Conservation (phyloP, 2,797 vertebrate genomes). For the Sebastiscus albofasciatus region DNA sequence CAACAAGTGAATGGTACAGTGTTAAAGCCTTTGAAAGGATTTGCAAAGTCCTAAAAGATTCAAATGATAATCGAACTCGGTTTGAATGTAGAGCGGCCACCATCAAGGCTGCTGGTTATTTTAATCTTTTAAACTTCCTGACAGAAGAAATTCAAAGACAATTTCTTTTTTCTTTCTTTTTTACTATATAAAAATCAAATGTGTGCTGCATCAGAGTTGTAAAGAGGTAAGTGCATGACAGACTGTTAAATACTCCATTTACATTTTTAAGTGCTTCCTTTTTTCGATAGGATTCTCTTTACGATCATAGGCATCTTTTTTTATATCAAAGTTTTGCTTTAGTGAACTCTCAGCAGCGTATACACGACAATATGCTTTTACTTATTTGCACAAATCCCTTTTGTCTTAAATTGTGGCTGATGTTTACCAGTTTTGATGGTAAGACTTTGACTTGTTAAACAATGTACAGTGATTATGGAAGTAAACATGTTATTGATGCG, state of each 20-base stretch:
- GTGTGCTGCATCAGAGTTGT: not conserved
- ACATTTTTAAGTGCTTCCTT: slow-evolving; percentile 5
- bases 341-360: slow-evolving; percentile 20
- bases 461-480: slow-evolving; percentile 45
- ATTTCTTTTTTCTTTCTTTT: not conserved
- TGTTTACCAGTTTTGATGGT: slow-evolving; percentile 61
- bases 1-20: slow-evolving; percentile 60
- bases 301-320: slow-evolving; percentile 12
- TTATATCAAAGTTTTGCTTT: slow-evolving; percentile 22
- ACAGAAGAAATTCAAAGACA: not conserved
- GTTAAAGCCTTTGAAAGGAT: slow-evolving; percentile 38
- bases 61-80: slow-evolving; percentile 1
- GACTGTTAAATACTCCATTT: slow-evolving; percentile 8
- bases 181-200: not conserved
- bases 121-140: slow-evolving; percentile 1
- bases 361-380: slow-evolving; percentile 29
- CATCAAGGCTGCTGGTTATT: not conserved
- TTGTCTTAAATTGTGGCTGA: slow-evolving; percentile 58
- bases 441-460: slow-evolving; percentile 56
- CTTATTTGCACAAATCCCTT: slow-evolving; percentile 61
- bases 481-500: slow-evolving; percentile 6
- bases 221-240: not conserved
- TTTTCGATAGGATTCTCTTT: slow-evolving; percentile 19
- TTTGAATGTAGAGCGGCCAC: slow-evolving; percentile 50
- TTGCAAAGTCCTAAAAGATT: not conserved